Evolutionary conservation across 2,888 invertebrate species (phyloP), one percentile per base, ranked within the genome.

Genomic region (Augochlorella aurata): DNA sequence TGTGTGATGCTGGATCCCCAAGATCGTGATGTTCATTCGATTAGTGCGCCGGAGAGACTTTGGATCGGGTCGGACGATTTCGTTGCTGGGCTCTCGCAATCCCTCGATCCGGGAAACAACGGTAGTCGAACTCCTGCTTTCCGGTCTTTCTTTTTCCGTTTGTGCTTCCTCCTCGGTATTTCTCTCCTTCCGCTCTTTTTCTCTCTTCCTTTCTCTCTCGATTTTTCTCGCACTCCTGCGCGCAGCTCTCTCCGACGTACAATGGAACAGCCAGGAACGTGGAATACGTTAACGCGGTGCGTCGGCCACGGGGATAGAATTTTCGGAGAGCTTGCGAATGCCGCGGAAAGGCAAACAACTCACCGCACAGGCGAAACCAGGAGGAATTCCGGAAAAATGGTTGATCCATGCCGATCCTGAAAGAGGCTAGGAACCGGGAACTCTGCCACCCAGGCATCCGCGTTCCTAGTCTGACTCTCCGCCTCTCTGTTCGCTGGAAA

Each of bases 281-380:
- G 74, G 54, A 73, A 52, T 49, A 69, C 69, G 79, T 45, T 63
- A 50, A 38, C 38, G 21, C 74, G 74, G n/a, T 50, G 50, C 50
- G 50, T 18, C 29, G 29, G 29, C 29, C 52, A 14, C 54, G 54
- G 58, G 52, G 58, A 77, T 74, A 70, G 81, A 76, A 73, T 76
- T 82, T 81, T 77, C 67, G 47, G 58, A 61, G 54, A 80, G 66
- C 63, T 61, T 54, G 74, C 74, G 58, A 50, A 50, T 70, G 63
- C 63, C 9, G 63, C 63, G 29, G 29, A 63, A 63, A 38, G 66
- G 74, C 66, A 45, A 71, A 75, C 74, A 68, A 71, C 49, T 54
- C 65, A 18, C 21, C 54, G 50, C 49, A 38, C 38, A 38, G 7
- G 38, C 38, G 38, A 45, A 24, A 9, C 49, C 68, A 29, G 50